phyloP scores from a whole-genome alignment of 2,888 invertebrate species.

The Hirtodrosophila trivittata region DNA sequence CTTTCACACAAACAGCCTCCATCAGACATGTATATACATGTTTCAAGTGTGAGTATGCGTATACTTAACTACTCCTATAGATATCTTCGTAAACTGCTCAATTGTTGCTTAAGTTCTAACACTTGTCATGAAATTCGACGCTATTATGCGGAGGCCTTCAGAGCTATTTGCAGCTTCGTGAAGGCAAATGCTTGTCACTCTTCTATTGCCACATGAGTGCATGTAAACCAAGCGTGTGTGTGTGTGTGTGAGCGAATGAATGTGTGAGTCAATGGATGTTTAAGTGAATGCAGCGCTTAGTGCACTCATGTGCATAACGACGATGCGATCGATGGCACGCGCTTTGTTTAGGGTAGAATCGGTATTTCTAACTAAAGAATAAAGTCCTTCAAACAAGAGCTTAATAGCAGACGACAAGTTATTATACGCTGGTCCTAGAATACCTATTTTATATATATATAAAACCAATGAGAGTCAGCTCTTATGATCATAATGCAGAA shows the following conservation, averaged over 20 bases:
- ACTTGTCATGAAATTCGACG: slow-evolving; percentile 49
- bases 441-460: too few relatives aligned
- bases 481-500: too few relatives aligned
- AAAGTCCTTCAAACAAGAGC: neutral
- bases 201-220: slow-evolving; percentile 59
- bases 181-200: slow-evolving; percentile 12
- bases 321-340: slow-evolving; percentile 49
- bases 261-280: slow-evolving; percentile 23
- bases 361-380: slow-evolving; percentile 49
- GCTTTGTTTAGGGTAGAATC: slow-evolving; percentile 85
- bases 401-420: too few relatives aligned
- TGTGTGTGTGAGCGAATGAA: slow-evolving; percentile 17
- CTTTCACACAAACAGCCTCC: slow-evolving; percentile 14
- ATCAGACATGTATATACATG: neutral
- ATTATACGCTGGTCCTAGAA: too few relatives aligned
- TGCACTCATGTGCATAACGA: slow-evolving; percentile 62
- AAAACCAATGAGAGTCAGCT: too few relatives aligned
- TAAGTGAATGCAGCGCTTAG: slow-evolving; percentile 24
- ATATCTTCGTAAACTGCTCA: slow-evolving; percentile 10
- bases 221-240: slow-evolving; percentile 11
- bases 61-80: slow-evolving; percentile 5
- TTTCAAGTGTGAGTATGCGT: neutral
- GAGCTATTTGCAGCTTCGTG: slow-evolving; percentile 33
- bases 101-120: slow-evolving; percentile 39
- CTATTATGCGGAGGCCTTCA: slow-evolving; percentile 20